These are phyloP conservation scores for Melanostoma mellinum DNA, from an alignment of 2,888 invertebrate species.

Conservation along the genomic window DNA sequence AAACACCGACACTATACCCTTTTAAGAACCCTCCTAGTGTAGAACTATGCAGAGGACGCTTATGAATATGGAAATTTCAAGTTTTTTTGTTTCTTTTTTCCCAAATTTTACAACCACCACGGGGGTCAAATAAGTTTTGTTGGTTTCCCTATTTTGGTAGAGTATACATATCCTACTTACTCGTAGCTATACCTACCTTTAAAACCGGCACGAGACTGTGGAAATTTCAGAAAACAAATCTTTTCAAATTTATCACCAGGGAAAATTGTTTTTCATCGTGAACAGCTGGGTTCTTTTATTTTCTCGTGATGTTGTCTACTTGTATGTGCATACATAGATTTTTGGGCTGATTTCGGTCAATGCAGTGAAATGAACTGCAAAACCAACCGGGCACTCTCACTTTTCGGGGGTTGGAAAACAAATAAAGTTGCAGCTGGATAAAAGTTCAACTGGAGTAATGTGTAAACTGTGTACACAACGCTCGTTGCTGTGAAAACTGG, in stretches of 20 bases:
- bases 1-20: slow-evolving; percentile 47
- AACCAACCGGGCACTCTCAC: slow-evolving; percentile 49
- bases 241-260: slow-evolving; percentile 33
- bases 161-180: background rate
- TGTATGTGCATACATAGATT: slow-evolving; percentile 13
- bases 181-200: background rate
- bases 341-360: slow-evolving; percentile 51
- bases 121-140: slow-evolving; percentile 62
- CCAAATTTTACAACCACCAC: slow-evolving; percentile 23
- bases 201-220: slow-evolving; percentile 44
- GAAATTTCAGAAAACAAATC: slow-evolving; percentile 60
- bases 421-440: slow-evolving; percentile 55
- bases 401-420: slow-evolving; percentile 54
- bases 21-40: slow-evolving; percentile 44
- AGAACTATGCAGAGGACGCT: slow-evolving; percentile 52
- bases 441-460: slow-evolving; percentile 39
- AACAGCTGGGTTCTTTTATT: slow-evolving; percentile 59
- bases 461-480: slow-evolving; percentile 20
- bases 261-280: slow-evolving; percentile 31
- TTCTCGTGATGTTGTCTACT: slow-evolving; percentile 8
- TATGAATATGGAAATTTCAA: slow-evolving; percentile 66
- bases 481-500: slow-evolving; percentile 22
- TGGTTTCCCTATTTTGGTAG: slow-evolving; percentile 38
- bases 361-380: slow-evolving; percentile 44
- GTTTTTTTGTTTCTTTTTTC: slow-evolving; percentile 25